phyloP scores from a whole-genome alignment of 2,888 invertebrate genomes.

The Drosophila emarginata region DNA sequence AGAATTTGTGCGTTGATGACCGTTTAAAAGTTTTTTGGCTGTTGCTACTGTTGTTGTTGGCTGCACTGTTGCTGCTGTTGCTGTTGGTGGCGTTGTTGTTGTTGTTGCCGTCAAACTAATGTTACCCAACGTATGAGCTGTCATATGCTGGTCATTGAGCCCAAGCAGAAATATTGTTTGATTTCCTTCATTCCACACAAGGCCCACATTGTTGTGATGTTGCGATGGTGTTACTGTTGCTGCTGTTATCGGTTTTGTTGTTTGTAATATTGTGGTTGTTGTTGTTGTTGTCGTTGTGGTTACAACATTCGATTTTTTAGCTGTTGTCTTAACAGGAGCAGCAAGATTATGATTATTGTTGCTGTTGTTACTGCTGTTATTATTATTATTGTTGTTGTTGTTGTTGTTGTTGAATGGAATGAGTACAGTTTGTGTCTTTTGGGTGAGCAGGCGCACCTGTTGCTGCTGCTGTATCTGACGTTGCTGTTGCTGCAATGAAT shows the following conservation, averaged over 20 bases:
- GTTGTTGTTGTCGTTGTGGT: conserved; percentile 65
- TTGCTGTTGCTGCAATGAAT: conserved; percentile 61
- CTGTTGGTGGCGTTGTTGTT: conserved; percentile 48
- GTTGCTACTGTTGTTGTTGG: conserved; percentile 35
- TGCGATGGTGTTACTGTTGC: conserved; percentile 23
- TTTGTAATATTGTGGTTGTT: conserved; percentile 57
- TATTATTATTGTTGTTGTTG: conserved; percentile 41
- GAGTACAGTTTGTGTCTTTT: conserved; percentile 84
- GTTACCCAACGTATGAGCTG: conserved; percentile 78
- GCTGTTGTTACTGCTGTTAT: conserved; percentile 42
- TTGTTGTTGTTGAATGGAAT: conserved; percentile 80
- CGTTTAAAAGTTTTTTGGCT: conserved; percentile 83
- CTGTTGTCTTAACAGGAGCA: conserved; percentile 53
- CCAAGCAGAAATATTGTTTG: conserved; percentile 84
- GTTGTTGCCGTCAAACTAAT: conserved; percentile 74
- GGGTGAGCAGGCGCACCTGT: conserved; percentile 75
- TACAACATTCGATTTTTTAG: conserved; percentile 44
- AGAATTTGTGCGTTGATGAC: conserved; percentile 84
- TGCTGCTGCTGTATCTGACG: conserved; percentile 62
- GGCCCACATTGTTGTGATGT: conserved; percentile 84
- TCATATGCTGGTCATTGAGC: conserved; percentile 83
- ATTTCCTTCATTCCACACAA: conserved; percentile 86
- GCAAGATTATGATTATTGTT: conserved; percentile 44
- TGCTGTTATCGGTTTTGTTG: conserved; percentile 51
- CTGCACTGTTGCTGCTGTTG: conserved; percentile 52